Evolutionary conservation across 2,797 vertebrate genomes (phyloP).

Genomic region (Microctenopoma stevenorrisi): DNA sequence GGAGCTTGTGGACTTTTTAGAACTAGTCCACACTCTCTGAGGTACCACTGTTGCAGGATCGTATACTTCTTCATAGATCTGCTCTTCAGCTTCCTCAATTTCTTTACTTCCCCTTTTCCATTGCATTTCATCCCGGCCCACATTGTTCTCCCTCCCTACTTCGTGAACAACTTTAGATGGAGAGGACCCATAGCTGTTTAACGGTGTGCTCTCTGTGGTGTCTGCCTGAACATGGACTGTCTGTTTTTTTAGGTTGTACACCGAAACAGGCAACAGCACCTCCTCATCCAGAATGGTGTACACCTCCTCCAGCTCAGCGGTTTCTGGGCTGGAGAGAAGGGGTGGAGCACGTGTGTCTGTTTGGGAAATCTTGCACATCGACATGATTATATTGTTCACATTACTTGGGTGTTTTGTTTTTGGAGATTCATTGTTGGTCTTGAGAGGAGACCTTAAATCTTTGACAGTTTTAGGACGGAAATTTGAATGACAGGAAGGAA

Average conservation of each 20-base stretch:
- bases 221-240: slow-evolving; percentile 56
- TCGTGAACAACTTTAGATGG: slow-evolving; percentile 57
- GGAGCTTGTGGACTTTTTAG: slow-evolving; percentile 43
- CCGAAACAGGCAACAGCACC: slow-evolving; percentile 77
- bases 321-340: slow-evolving; percentile 82
- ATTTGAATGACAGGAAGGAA: slow-evolving; percentile 29
- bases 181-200: slow-evolving; percentile 60
- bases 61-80: slow-evolving; percentile 75
- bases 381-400: slow-evolving; percentile 32
- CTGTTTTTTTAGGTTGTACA: slow-evolving; percentile 71
- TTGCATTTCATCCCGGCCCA: slow-evolving; percentile 32
- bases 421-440: slow-evolving; percentile 20
- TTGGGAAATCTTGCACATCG: slow-evolving; percentile 34
- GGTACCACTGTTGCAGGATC: slow-evolving; percentile 47
- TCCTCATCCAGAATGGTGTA: slow-evolving; percentile 85
- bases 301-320: slow-evolving; percentile 81
- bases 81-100: slow-evolving; percentile 61
- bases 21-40: slow-evolving; percentile 44
- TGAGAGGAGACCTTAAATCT: slow-evolving; percentile 59
- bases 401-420: slow-evolving; percentile 33
- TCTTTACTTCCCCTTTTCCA: slow-evolving; percentile 38
- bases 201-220: slow-evolving; percentile 34
- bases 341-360: slow-evolving; percentile 52
- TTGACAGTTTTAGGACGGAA: slow-evolving; percentile 42
- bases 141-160: slow-evolving; percentile 26